Evolutionary conservation across 92 coral and sea anemone genomes (phyloP).

Genomic region (Palythoa caribaeorum): DNA sequence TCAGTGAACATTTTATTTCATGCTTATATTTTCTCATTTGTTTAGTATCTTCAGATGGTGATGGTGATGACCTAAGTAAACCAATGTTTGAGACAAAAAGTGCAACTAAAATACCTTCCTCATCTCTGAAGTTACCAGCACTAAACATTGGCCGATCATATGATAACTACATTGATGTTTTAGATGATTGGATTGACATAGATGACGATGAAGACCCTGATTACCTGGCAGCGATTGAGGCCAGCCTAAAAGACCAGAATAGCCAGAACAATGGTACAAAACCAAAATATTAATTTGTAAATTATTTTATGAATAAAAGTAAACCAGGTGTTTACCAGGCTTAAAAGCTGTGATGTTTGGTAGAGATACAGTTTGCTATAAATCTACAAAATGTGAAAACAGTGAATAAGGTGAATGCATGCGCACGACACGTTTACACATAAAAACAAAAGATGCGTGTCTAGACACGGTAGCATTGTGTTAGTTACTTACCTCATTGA

Average conservation of each 20-base stretch:
- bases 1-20: conserved; percentile 5
- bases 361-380: conserved; percentile 27
- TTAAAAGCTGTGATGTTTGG: conserved; percentile 12
- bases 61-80: conserved; percentile 34
- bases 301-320: conserved; percentile 13
- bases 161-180: conserved; percentile 31
- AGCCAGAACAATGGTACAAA: conserved; percentile 34
- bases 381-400: conserved; percentile 1
- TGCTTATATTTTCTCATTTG: conserved; percentile 22
- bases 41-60: conserved; percentile 35
- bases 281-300: conserved; percentile 31
- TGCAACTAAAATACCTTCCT: conserved; percentile 35
- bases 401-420: too few species aligned
- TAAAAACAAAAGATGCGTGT: background rate
- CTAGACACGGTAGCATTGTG: conserved; percentile 5
- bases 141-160: conserved; percentile 33
- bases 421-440: background rate
- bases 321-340: conserved; percentile 29
- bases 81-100: conserved; percentile 35
- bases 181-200: conserved; percentile 40
- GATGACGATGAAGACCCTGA: conserved; percentile 45
- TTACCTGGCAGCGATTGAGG: conserved; percentile 51
- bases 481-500: conserved; percentile 2
- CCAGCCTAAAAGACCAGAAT: conserved; percentile 51
- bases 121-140: conserved; percentile 36